Conservation (phyloP, 2,113 vertebrate genomes). For the Struthio camelus region DNA sequence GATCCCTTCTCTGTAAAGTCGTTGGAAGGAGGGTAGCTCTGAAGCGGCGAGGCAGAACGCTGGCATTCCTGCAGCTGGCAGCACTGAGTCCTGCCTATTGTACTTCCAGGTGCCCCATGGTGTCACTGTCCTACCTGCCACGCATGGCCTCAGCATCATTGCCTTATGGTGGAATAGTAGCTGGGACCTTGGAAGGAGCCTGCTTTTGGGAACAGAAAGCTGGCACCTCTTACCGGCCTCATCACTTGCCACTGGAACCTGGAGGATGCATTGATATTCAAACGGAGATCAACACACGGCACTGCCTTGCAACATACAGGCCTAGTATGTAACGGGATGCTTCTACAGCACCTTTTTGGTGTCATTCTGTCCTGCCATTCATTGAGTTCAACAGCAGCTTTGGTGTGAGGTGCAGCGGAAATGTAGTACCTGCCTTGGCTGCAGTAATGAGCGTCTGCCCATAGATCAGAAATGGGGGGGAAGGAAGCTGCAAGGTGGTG, state of each 20-base stretch:
- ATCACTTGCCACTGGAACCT: constrained; percentile 85
- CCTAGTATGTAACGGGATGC: constrained; percentile 71
- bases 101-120: constrained; percentile 87
- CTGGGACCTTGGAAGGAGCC: constrained; percentile 89
- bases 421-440: neutral
- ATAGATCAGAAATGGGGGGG: neutral
- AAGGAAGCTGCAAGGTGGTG: neutral
- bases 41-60: neutral
- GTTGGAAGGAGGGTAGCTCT: neutral
- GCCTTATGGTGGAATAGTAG: constrained; percentile 88
- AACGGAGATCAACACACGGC: constrained; percentile 85
- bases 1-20: neutral
- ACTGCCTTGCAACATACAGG: constrained; percentile 93
- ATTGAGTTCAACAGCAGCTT: neutral
- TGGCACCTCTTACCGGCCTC: constrained; percentile 81
- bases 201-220: constrained; percentile 91
- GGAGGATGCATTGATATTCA: constrained; percentile 91
- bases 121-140: constrained; percentile 90
- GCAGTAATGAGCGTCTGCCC: neutral
- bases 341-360: accelerated
- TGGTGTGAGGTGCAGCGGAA: neutral
- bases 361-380: neutral
- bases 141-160: constrained; percentile 83
- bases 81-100: neutral
- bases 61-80: neutral